Evolutionary conservation across 2,797 vertebrate species (phyloP), one percentile per base, ranked within the genome.

Genomic region (Gymnothorax javanicus): DNA sequence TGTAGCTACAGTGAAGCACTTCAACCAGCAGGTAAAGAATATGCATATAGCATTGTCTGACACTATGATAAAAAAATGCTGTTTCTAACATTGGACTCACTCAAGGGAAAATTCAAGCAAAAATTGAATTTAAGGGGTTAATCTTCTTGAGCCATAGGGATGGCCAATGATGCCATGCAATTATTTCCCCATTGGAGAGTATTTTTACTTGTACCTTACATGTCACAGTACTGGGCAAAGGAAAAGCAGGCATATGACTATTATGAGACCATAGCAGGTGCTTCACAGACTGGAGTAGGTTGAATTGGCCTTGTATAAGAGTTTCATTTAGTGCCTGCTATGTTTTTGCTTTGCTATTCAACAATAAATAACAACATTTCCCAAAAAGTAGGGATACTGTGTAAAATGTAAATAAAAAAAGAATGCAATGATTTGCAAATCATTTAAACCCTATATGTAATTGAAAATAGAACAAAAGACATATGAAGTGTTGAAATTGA

Each of bases 101-200:
- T 43, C 2, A 43, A 43, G 33, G 33, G 33, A 43, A 43, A 43
- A 43, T 43, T 43, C 33, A 43, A 43, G 33, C 33, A 43, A 43
- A 43, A 43, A 43, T 43, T 43, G 33, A 43, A 43, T 43, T 43
- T 43, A 43, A 43, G 33, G 33, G 33, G 33, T 43, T 95, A 93
- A 94, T 94, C 93, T 92, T 88, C 91, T 88, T 87, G 91, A 93
- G 93, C 94, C 93, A 94, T 90, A 91, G 93, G 94, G 94, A 93
- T 92, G 92, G 88, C 88, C 91, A 88, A 57, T 1, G 79, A 89
- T 87, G 88, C 84, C 88, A 93, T 87, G 91, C 88, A 90, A 75
- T 89, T 92, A 92, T 93, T 93, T 93, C 92, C 91, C 91, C 90
- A 1, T 60, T 90, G 91, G 92, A 93, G 88, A 88, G 9, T 73